Conservation (phyloP, 53 echinoderm and acorn worm species). For the Echinarachnius parma region DNA sequence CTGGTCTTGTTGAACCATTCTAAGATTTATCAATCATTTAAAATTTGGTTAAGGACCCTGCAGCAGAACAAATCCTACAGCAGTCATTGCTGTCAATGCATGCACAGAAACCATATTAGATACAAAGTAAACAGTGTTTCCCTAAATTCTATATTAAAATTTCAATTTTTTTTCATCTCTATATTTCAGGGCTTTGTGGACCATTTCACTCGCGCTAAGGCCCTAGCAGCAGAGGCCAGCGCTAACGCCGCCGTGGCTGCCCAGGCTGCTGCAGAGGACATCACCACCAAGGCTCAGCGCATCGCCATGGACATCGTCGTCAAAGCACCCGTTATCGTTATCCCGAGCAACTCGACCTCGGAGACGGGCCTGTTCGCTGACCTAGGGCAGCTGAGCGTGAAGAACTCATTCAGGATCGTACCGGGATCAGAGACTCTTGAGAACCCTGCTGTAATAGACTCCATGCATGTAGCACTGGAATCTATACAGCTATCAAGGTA, state of each 20-base stretch:
- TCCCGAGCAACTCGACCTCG: slow-evolving; percentile 71
- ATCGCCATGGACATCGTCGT: slow-evolving; percentile 82
- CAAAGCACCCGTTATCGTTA: slow-evolving; percentile 90
- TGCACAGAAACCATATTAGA: no score
- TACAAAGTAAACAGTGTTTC: not conserved
- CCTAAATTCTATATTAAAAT: not conserved
- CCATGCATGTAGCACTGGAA: slow-evolving; percentile 70
- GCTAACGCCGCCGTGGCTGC: slow-evolving; percentile 82
- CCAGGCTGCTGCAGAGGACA: slow-evolving; percentile 75
- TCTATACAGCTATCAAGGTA: slow-evolving; percentile 91
- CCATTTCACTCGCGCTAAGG: slow-evolving; percentile 83
- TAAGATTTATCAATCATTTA: no score
- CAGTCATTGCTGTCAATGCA: no score
- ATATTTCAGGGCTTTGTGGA: slow-evolving; percentile 88
- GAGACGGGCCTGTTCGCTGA: slow-evolving; percentile 84
- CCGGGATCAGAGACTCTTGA: slow-evolving; percentile 60
- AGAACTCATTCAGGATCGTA: slow-evolving; percentile 85
- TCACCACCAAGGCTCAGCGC: slow-evolving; percentile 62
- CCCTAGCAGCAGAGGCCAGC: slow-evolving; percentile 83
- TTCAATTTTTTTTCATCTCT: not conserved
- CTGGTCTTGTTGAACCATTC: no score
- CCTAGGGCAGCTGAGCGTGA: slow-evolving; percentile 75
- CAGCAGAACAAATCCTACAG: no score
- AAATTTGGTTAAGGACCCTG: no score
- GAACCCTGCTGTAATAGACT: slow-evolving; percentile 73